Evolutionary conservation across 2,797 vertebrate genomes (phyloP).

Genomic region (Vireo griseus): DNA sequence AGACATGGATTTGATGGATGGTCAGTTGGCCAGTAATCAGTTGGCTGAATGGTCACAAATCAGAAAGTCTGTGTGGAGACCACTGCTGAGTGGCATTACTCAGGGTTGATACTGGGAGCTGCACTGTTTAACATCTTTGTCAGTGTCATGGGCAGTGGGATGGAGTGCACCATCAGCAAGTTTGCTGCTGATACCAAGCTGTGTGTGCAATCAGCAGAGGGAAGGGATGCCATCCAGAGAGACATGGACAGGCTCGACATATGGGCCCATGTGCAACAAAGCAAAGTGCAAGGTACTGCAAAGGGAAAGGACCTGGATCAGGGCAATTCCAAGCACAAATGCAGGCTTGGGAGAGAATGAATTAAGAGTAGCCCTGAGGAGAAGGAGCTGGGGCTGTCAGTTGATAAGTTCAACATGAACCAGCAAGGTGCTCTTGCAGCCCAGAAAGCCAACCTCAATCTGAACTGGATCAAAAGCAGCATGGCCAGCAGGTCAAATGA

Average conservation of each 20-base stretch:
- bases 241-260: not conserved
- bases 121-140: not conserved
- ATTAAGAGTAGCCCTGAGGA: not conserved
- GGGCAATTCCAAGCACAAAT: not conserved
- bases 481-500: not conserved
- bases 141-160: not conserved
- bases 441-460: not conserved
- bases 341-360: not conserved
- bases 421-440: accelerated
- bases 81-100: not conserved
- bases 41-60: not conserved
- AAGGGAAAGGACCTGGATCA: not conserved
- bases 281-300: not conserved
- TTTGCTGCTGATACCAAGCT: not conserved
- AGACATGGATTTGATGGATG: not conserved
- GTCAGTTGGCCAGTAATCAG: not conserved
- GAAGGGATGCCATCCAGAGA: not conserved
- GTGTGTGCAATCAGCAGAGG: not conserved
- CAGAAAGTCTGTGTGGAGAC: not conserved
- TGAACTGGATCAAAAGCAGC: not conserved
- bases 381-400: not conserved
- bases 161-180: not conserved
- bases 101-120: not conserved
- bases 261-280: no score
- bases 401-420: not conserved